Evolutionary conservation across 2,113 vertebrate genomes (phyloP).

Genomic region (Morone saxatilis): DNA sequence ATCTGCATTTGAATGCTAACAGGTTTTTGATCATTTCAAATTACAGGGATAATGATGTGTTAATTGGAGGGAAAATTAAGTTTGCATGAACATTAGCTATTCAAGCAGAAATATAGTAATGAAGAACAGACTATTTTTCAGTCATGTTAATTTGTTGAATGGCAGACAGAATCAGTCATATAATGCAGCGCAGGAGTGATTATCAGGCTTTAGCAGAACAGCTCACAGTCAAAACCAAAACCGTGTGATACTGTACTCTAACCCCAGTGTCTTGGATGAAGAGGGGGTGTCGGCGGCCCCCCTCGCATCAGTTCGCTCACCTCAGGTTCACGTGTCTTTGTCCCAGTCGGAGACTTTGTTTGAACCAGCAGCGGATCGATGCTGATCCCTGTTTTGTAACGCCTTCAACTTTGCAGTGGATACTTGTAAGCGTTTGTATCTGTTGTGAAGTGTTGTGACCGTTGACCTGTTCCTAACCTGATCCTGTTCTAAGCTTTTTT

Average conservation of each 20-base stretch:
- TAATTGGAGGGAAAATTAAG: constrained; percentile 35
- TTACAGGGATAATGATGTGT: constrained; percentile 18
- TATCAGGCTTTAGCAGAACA: constrained; percentile 36
- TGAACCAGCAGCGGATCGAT: constrained; percentile 32
- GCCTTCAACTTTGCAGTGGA: constrained; percentile 54
- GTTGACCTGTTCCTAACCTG: constrained; percentile 71
- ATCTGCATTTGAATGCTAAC: constrained; percentile 38
- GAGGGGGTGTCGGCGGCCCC: not conserved
- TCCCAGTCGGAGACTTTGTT: constrained; percentile 38
- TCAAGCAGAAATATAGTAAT: constrained; percentile 24
- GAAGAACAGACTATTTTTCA: constrained; percentile 3
- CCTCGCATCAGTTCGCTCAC: constrained; percentile 52
- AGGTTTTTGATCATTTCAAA: constrained; percentile 33
- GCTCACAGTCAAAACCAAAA: constrained; percentile 45
- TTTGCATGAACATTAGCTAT: constrained; percentile 39
- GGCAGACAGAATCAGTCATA: constrained; percentile 12
- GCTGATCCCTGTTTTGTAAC: constrained; percentile 43
- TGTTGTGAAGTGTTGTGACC: constrained; percentile 60
- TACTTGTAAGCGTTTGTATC: constrained; percentile 63
- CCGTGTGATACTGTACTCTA: constrained; percentile 37
- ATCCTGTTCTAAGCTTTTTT: constrained; percentile 74
- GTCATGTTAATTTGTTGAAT: constrained; percentile 26
- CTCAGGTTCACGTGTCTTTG: constrained; percentile 74
- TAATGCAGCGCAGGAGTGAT: constrained; percentile 14
- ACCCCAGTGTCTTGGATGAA: constrained; percentile 70